A percentile compares a stretch with the other conserved stretches of the same genome.
Evolutionary conservation across 2,797 vertebrate genomes (phyloP).

Genomic region (Mus minutoides): DNA sequence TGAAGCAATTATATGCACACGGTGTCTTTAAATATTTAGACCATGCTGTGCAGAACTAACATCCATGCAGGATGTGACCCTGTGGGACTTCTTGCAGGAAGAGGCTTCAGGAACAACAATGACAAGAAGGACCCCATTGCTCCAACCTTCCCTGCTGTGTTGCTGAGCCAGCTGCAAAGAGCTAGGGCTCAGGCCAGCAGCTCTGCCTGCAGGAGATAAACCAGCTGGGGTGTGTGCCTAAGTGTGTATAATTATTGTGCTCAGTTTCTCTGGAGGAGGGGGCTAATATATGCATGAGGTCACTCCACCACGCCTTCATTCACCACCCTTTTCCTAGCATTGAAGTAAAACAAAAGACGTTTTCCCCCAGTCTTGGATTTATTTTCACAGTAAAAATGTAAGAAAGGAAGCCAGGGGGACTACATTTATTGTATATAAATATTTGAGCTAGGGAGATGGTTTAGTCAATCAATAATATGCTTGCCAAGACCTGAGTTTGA

Average conservation of each 20-base stretch:
- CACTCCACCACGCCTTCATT: neutral
- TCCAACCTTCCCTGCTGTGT: neutral
- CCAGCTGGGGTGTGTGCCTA: neutral
- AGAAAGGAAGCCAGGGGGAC: neutral
- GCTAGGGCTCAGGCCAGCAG: accelerated
- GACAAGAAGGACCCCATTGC: constrained; percentile 17
- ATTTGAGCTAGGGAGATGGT: neutral
- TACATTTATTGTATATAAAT: neutral
- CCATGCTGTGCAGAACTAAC: neutral
- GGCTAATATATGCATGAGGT: neutral
- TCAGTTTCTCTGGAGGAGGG: neutral
- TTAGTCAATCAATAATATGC: neutral
- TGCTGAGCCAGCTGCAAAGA: neutral
- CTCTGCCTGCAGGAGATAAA: neutral
- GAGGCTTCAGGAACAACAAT: constrained; percentile 19
- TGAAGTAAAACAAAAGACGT: neutral
- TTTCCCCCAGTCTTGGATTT: neutral
- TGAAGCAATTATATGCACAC: neutral
- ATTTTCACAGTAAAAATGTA: neutral
- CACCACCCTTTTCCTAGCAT: neutral
- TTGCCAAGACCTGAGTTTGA: neutral
- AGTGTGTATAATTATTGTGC: neutral
- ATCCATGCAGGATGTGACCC: constrained; percentile 30
- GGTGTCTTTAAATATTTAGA: constrained; percentile 27
- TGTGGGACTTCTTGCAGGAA: constrained; percentile 31